These are phyloP conservation scores for Helicorthomorpha holstii DNA, from an alignment of 1,140 invertebrate genomes.

Conservation along the genomic window DNA sequence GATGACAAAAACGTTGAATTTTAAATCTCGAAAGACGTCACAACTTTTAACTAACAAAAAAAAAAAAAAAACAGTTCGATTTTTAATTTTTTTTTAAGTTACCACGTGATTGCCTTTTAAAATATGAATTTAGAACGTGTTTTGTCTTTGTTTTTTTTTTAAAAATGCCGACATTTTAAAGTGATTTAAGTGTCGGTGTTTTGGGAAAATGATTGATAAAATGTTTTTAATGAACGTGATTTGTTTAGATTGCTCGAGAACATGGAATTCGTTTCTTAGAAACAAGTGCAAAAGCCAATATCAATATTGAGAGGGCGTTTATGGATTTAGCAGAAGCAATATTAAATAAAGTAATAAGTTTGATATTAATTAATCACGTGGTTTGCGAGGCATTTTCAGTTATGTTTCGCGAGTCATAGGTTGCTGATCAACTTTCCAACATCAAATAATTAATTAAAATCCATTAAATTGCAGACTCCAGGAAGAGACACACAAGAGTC, in stretches of 20 bases:
- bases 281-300: constrained; percentile 94
- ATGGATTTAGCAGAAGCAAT: constrained; percentile 93
- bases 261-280: constrained; percentile 97
- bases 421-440: neutral
- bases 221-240: neutral
- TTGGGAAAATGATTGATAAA: neutral
- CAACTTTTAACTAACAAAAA: too few species aligned
- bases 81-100: too few species aligned
- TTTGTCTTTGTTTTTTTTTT: too few species aligned
- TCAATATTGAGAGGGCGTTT: constrained; percentile 95
- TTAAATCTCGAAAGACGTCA: too few species aligned
- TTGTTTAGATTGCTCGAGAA: constrained; percentile 77
- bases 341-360: constrained; percentile 45
- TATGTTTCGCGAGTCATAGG: too few species aligned
- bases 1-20: too few species aligned
- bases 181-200: constrained; percentile 15
- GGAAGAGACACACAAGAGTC: neutral
- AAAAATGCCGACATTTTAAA: constrained; percentile 16
- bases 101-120: too few species aligned
- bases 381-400: too few species aligned
- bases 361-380: too few species aligned
- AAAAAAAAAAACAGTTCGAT: too few species aligned
- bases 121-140: too few species aligned
- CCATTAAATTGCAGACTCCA: neutral
- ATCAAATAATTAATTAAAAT: neutral